These are phyloP conservation scores for Lepidonotus clava DNA, from an alignment of 2,888 invertebrate species.

Conservation along the genomic window DNA sequence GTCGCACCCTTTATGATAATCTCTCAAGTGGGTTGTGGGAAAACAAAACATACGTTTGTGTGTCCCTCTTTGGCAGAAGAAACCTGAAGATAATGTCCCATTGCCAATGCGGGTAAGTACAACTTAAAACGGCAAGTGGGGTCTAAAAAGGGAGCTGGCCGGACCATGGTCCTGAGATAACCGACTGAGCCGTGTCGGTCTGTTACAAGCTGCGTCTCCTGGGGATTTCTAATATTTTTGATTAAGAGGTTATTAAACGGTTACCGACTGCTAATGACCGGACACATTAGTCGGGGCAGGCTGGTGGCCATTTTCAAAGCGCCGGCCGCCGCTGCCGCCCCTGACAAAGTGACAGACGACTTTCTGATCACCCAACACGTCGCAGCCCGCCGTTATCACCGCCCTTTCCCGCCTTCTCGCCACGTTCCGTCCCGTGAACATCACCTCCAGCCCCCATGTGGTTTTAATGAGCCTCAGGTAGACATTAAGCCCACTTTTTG, in stretches of 20 bases:
- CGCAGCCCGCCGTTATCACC: neutral
- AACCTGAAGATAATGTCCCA: too few species aligned
- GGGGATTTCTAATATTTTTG: constrained; percentile 2
- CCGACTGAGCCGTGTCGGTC: too few species aligned
- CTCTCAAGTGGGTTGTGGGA: too few species aligned
- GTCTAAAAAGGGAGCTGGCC: too few species aligned
- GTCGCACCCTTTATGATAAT: too few species aligned
- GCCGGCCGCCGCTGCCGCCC: neutral
- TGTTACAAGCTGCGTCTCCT: neutral
- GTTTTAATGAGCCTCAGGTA: neutral
- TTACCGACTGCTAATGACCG: neutral
- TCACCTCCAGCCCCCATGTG: constrained; percentile 4
- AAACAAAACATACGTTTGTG: too few species aligned
- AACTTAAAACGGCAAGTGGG: too few species aligned
- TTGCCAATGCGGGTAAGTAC: too few species aligned
- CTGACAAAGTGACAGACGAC: neutral
- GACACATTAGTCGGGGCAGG: neutral
- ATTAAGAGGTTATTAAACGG: constrained; percentile 13
- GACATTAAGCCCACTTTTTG: neutral
- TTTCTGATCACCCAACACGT: neutral
- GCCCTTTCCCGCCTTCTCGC: neutral
- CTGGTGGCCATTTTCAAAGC: neutral
- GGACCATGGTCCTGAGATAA: too few species aligned
- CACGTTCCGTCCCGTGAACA: neutral
- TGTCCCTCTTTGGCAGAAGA: too few species aligned